Base-by-base conservation (phyloP, 2,888 invertebrate species). In the Celastrina argiolus region DNA sequence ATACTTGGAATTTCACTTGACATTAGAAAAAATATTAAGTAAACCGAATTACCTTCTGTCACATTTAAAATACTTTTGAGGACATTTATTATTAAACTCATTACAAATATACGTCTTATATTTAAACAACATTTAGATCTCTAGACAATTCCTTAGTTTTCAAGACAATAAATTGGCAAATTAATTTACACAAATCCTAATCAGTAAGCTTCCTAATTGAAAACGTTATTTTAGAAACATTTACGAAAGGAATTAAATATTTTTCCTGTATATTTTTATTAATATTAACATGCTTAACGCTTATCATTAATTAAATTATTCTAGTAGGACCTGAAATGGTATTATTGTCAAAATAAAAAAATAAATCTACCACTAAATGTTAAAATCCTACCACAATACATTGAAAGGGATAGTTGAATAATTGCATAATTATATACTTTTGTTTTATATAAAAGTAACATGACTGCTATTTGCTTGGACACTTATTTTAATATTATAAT, bases 251-350 rank as follows among this genome's bases (percentile, higher is more conserved):
- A 36, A 36, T 61, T 6, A 61, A 61, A 31, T 2, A 18, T 22
- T 61, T 56, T 36, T 22, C 61, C 61, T 61, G 61, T 61, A 61
- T 61, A 36, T 14, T 51, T 61, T 61, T 18, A 61, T 61, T 61
- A 14, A 28, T 12, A 61, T 39, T 61, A 61, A 36, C 36, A 51
- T 14, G 51, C 51, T 64, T 64, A 56, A 56, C 41, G 42, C 65
- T 66, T 66, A 65, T 14, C 41, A 59, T 42, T 66, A 66, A 59
- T 42, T 66, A 66, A 58, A 41, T 34, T 58, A 58, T 59, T 58
- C 41, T 66, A 66, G 34, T 66, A 66, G 65, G 65, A 66, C 42
- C 41, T 59, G 65, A 41, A n/a, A 56, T 59, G 31, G 58, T n/a
- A 41, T 66, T 66, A 66, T 58, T 41, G 56, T 66, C 58, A 42